Percentiles rank a stretch among this genome's conserved stretches.
These are phyloP conservation scores for Panthera leo DNA, from an alignment of 2,113 vertebrate genomes.

Conservation along the genomic window DNA sequence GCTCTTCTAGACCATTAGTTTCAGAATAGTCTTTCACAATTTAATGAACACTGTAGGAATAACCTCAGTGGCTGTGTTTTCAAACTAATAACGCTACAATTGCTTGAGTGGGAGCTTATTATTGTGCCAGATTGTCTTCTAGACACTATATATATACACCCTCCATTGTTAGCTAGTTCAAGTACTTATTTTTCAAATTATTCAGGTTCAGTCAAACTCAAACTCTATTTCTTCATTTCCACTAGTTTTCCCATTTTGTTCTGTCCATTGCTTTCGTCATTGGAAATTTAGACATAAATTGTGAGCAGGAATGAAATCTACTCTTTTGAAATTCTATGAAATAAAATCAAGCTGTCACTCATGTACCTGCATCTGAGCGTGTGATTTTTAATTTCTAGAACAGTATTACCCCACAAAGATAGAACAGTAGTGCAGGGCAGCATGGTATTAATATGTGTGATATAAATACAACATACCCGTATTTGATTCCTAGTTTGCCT, in stretches of 20 bases:
- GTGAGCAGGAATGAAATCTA: not conserved
- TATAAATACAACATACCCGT: accelerated
- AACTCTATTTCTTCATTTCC: not conserved
- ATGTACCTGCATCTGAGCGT: not conserved
- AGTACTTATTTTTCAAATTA: not conserved
- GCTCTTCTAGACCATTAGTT: not conserved
- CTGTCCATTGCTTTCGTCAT: not conserved
- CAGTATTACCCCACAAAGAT: not conserved
- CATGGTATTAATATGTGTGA: not conserved
- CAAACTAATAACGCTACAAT: constrained; percentile 1
- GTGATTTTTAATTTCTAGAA: not conserved
- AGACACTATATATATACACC: not conserved
- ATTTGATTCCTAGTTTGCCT: not conserved
- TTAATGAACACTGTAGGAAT: not conserved
- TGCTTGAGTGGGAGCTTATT: constrained; percentile 2
- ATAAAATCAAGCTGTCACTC: not conserved
- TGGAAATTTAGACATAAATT: not conserved
- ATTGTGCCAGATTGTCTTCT: not conserved
- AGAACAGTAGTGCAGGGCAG: not conserved
- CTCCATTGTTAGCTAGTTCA: not conserved
- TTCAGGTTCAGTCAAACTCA: not conserved
- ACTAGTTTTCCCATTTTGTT: not conserved
- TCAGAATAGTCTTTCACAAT: not conserved
- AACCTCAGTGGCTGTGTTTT: not conserved
- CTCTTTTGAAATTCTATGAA: not conserved